These are phyloP conservation scores for Anticlea derivata DNA, from an alignment of 2,888 invertebrate species.

Conservation along the genomic window DNA sequence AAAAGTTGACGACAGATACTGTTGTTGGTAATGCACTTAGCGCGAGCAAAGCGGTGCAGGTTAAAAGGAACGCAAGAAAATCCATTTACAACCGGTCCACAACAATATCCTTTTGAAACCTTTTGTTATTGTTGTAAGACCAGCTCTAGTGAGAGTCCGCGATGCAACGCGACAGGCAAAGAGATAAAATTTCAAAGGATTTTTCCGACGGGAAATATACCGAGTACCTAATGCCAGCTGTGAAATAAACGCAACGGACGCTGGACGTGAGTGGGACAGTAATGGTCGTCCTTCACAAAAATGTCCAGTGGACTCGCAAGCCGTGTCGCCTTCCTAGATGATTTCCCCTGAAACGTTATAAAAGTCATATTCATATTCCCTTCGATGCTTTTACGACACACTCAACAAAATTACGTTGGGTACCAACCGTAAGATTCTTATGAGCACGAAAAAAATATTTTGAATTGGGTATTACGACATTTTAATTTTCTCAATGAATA, in stretches of 20 bases:
- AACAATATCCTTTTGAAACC: conserved; percentile 49
- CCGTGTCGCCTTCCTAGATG: conserved; percentile 41
- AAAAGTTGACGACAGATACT: conserved; percentile 31
- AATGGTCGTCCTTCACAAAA: conserved; percentile 20
- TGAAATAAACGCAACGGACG: conserved; percentile 1
- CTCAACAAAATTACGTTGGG: conserved; percentile 49
- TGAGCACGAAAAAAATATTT: conserved; percentile 38
- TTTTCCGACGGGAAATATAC: conserved; percentile 30
- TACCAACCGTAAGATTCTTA: conserved; percentile 38
- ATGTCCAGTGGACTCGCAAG: conserved; percentile 23
- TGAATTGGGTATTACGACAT: conserved; percentile 26
- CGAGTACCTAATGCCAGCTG: conserved; percentile 6
- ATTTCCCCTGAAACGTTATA: conserved; percentile 53
- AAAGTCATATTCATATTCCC: conserved; percentile 51
- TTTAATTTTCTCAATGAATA: conserved; percentile 21
- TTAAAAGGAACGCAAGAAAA: conserved; percentile 51
- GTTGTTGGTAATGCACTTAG: conserved; percentile 37
- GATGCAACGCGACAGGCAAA: conserved; percentile 38
- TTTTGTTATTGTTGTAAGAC: conserved; percentile 41
- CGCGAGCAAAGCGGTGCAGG: conserved; percentile 40
- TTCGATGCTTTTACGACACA: conserved; percentile 51
- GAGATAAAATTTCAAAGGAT: conserved; percentile 34
- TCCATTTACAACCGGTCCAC: conserved; percentile 51
- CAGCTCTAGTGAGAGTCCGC: conserved; percentile 33
- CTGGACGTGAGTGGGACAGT: not conserved